These are phyloP conservation scores for Pelecanus crispus DNA, from an alignment of 2,113 vertebrate genomes.

Conservation along the genomic window DNA sequence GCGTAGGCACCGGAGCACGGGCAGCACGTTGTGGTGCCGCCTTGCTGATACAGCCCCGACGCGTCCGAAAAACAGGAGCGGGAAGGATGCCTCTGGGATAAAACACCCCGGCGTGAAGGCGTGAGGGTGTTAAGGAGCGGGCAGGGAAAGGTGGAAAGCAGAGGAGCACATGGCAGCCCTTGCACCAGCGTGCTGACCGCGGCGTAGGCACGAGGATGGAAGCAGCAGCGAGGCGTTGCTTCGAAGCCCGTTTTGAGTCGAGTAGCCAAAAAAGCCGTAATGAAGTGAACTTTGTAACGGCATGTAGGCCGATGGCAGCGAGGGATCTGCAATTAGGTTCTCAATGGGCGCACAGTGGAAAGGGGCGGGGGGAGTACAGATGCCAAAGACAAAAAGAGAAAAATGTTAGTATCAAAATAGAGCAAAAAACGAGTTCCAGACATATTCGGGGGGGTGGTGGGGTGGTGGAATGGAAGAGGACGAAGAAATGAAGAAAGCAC, in stretches of 20 bases:
- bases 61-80: neutral
- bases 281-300: constrained; percentile 49
- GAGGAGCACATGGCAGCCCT: neutral
- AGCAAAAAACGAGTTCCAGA: neutral
- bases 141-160: neutral
- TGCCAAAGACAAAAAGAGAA: constrained; percentile 25
- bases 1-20: neutral
- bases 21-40: neutral
- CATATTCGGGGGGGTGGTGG: neutral
- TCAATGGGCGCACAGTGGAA: neutral
- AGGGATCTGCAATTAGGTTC: constrained; percentile 47
- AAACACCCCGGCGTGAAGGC: neutral
- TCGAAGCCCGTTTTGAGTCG: constrained; percentile 45
- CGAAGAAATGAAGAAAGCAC: neutral
- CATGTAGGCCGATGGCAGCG: constrained; percentile 47
- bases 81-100: neutral
- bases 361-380: neutral
- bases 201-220: constrained; percentile 7
- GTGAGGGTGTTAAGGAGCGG: neutral
- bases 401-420: constrained; percentile 37
- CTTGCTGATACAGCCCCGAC: neutral
- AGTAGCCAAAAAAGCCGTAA: constrained; percentile 21
- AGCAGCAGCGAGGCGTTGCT: constrained; percentile 6
- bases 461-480: neutral
- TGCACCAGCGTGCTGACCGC: neutral